Conservation (phyloP, 2,888 invertebrate species). For the Eupithecia subfuscata region DNA sequence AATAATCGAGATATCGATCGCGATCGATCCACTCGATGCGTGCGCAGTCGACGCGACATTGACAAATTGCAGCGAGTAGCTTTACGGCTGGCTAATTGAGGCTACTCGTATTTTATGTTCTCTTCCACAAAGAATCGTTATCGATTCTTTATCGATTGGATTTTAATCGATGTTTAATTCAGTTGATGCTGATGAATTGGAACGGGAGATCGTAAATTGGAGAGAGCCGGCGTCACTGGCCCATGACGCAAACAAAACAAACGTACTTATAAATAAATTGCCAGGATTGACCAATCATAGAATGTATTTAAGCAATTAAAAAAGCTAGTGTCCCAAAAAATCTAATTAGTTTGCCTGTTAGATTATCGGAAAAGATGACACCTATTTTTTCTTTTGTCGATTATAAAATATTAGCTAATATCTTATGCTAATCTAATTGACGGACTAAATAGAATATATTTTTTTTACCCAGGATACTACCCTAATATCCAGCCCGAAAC, state of each 20-base stretch:
- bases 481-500: no score
- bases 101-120: constrained; percentile 65
- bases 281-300: not conserved
- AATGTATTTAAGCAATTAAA: not conserved
- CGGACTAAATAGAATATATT: no score
- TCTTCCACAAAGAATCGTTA: constrained; percentile 33
- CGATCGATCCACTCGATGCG: constrained; percentile 70
- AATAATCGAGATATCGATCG: constrained; percentile 74
- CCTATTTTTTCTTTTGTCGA: no score
- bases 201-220: constrained; percentile 19
- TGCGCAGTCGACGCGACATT: constrained; percentile 67
- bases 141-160: constrained; percentile 51
- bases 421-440: no score
- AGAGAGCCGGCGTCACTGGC: constrained; percentile 4
- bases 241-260: not conserved
- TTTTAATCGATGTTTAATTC: constrained; percentile 50
- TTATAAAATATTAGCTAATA: no score
- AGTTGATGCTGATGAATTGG: constrained; percentile 31
- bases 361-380: no score
- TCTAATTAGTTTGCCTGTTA: no score
- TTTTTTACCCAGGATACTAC: no score
- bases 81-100: constrained; percentile 78
- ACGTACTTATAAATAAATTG: not conserved
- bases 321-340: no score
- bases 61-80: constrained; percentile 75